Base-by-base conservation (phyloP, 2,113 vertebrate genomes). In the Ochotona princeps region DNA sequence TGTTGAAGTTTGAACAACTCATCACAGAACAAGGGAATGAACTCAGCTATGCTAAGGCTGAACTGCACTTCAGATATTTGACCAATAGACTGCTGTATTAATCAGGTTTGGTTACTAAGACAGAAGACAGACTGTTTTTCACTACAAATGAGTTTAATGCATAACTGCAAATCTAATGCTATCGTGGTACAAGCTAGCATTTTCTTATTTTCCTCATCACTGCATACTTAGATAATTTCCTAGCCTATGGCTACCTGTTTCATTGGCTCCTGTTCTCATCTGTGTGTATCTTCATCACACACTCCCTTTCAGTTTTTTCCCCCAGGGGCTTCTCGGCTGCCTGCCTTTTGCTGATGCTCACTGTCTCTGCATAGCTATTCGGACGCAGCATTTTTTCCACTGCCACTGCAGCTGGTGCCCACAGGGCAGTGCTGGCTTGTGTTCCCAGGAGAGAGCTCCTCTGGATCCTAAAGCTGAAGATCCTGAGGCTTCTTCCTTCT, bases 331-430 rank as follows among this genome's bases (percentile, higher is more conserved):
- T 66, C 28, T 25, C 15, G 1, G 1, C 30, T n/a, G 17, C 44
- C 5, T 61, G 38, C 20, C 73, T n/a, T 35, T 18, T 1, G 72
- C 63, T 18, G 51, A 5, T 20, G 90, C 44, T 23, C 1, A 9
- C 57, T 1, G 18, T 10, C 10, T 11, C n/a, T n/a, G 5, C 76
- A 91, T 23, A 5, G 75, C 96, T 96, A 89, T 96, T 14, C 49
- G 96, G 70, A 96, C 94, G 96, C 96, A 97, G 96, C 96, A 93
- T 25, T 0, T 60, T 60, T 49, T 80, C 73, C 72, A 44, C 38
- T 4, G 5, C 83, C 79, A 0, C 60, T 5, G 75, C 44, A 0
- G 26, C 21, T 1, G 74, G 35, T 0, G 1, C 65, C 70, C 14
- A 25, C 32, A 0, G 0, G 38, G 30, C n/a, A 30, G 20, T 1